Evolutionary conservation across 2,113 vertebrate species (phyloP).

Genomic region (Planiliza haematocheilus): DNA sequence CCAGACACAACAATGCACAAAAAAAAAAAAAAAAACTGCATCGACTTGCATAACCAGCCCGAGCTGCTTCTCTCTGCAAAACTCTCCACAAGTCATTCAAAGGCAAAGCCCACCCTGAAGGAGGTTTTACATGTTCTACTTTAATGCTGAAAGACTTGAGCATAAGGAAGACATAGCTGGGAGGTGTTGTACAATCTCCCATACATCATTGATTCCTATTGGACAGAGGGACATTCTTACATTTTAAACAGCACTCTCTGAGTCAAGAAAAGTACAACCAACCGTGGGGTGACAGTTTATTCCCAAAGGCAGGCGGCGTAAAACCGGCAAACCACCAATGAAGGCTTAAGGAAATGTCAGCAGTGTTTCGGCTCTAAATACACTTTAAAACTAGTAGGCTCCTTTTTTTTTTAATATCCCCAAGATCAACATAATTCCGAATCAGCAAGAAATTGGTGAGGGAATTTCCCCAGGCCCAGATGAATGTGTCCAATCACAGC

Average conservation of each 20-base stretch:
- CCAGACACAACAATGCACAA: background rate
- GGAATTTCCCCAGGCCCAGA: background rate
- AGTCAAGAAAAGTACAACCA: background rate
- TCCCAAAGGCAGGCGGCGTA: slow-evolving; percentile 12
- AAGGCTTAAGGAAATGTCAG: slow-evolving; percentile 28
- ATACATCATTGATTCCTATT: background rate
- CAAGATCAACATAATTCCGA: slow-evolving; percentile 25
- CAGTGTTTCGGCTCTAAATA: slow-evolving; percentile 24
- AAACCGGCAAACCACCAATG: slow-evolving; percentile 2
- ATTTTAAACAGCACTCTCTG: slow-evolving; percentile 3
- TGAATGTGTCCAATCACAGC: slow-evolving; percentile 4
- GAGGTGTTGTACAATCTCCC: slow-evolving; percentile 17
- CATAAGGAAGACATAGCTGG: slow-evolving; percentile 11
- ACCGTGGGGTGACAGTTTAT: slow-evolving; percentile 4
- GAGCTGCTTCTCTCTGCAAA: slow-evolving; percentile 10
- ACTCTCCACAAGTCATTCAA: slow-evolving; percentile 38
- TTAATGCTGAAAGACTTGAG: slow-evolving; percentile 22
- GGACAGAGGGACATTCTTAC: background rate
- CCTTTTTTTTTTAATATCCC: slow-evolving; percentile 15
- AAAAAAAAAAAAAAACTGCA: too few relatives aligned
- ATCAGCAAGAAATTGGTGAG: slow-evolving; percentile 13
- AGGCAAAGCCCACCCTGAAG: slow-evolving; percentile 40
- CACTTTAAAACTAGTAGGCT: slow-evolving; percentile 18
- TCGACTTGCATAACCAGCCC: slow-evolving; percentile 7
- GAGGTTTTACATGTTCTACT: slow-evolving; percentile 18